These are phyloP conservation scores for Protodeltote pygarga DNA, from an alignment of 2,888 invertebrate species.

Conservation along the genomic window DNA sequence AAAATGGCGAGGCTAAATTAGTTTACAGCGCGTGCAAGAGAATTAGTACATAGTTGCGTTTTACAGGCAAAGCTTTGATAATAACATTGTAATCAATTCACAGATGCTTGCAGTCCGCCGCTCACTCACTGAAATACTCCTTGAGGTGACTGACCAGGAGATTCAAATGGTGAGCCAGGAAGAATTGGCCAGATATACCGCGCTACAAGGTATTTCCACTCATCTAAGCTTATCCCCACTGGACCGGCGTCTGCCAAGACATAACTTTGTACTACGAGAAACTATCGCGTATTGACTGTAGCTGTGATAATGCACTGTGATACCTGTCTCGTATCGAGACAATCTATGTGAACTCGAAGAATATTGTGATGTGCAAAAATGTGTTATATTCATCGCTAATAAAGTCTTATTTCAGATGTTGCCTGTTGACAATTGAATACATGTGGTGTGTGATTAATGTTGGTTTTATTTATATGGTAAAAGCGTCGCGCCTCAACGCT, in stretches of 20 bases:
- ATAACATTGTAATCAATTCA: slow-evolving; percentile 11
- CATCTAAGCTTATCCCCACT: slow-evolving; percentile 69
- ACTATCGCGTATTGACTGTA: slow-evolving; percentile 71
- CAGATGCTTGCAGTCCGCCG: slow-evolving; percentile 96
- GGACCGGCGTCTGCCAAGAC: slow-evolving; percentile 68
- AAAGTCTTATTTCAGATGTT: slow-evolving; percentile 85
- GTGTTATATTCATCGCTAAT: slow-evolving; percentile 73
- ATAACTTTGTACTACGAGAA: slow-evolving; percentile 65
- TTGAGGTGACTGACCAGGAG: slow-evolving; percentile 97
- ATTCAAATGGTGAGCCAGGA: slow-evolving; percentile 94
- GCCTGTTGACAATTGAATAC: slow-evolving; percentile 73
- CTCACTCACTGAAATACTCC: slow-evolving; percentile 96
- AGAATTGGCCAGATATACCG: slow-evolving; percentile 93
- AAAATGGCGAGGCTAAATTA: too few relatives aligned
- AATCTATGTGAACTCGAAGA: slow-evolving; percentile 56
- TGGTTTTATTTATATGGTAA: slow-evolving; percentile 89
- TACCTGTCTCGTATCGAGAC: slow-evolving; percentile 47
- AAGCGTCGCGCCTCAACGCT: slow-evolving; percentile 90
- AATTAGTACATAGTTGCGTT: too few relatives aligned
- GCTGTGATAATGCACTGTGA: slow-evolving; percentile 66
- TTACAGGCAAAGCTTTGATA: too few relatives aligned
- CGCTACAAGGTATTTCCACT: slow-evolving; percentile 93
- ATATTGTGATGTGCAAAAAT: slow-evolving; percentile 66
- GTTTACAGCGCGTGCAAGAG: too few relatives aligned
- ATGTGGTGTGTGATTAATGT: slow-evolving; percentile 83